Evolutionary conservation across 2,888 invertebrate genomes (phyloP).

Genomic region (Cantharis rufa): DNA sequence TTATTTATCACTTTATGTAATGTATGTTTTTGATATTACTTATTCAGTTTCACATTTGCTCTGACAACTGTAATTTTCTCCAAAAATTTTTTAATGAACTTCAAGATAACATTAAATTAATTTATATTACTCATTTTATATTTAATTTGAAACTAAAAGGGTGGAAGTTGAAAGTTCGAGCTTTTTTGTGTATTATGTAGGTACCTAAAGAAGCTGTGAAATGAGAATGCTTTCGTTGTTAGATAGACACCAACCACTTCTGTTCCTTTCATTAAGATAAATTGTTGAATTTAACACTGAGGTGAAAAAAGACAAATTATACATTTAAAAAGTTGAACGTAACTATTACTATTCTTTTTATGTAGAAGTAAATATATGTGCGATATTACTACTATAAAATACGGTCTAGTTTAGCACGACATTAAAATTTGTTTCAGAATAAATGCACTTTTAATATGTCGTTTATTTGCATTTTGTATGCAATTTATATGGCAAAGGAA

Average conservation of each 20-base stretch:
- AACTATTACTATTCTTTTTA: background rate
- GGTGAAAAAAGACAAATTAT: background rate
- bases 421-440: background rate
- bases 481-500: background rate
- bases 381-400: background rate
- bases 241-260: background rate
- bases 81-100: background rate
- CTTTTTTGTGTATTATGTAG: background rate
- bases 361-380: background rate
- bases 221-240: background rate
- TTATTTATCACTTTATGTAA: background rate
- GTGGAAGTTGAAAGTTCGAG: background rate
- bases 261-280: background rate
- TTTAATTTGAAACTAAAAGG: background rate
- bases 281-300: background rate
- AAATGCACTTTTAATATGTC: background rate
- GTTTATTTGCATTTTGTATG: background rate
- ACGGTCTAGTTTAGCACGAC: background rate
- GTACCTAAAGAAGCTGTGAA: background rate
- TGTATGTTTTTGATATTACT: background rate
- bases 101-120: background rate
- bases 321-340: background rate
- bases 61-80: background rate
- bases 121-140: background rate
- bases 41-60: background rate